These are phyloP conservation scores for Fringilla coelebs DNA, from an alignment of 2,797 vertebrate genomes.

Conservation along the genomic window DNA sequence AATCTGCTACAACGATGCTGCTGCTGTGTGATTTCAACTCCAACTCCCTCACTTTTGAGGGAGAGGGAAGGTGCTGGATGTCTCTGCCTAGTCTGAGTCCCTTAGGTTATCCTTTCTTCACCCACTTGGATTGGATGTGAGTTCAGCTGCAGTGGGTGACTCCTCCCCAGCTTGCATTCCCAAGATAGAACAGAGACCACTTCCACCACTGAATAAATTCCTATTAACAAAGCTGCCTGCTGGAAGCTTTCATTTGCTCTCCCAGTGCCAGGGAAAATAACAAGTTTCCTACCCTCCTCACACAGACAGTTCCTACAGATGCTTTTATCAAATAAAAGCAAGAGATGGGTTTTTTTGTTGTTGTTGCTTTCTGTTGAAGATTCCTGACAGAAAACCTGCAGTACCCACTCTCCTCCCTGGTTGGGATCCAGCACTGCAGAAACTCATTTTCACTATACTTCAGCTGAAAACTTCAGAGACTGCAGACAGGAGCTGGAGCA, in stretches of 20 bases:
- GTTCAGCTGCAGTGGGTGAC: neutral
- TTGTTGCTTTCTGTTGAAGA: constrained; percentile 23
- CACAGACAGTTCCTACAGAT: neutral
- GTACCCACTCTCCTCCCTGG: constrained; percentile 32
- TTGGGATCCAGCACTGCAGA: constrained; percentile 64
- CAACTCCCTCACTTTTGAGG: neutral
- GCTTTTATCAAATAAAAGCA: neutral
- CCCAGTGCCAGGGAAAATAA: neutral
- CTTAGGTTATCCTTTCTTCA: neutral
- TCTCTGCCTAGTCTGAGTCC: neutral
- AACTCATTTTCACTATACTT: constrained; percentile 56
- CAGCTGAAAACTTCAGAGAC: constrained; percentile 67
- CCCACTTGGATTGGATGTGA: neutral
- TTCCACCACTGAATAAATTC: neutral
- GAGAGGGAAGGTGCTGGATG: neutral
- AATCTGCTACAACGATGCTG: neutral
- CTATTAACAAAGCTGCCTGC: neutral
- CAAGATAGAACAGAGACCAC: neutral
- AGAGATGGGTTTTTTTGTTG: neutral
- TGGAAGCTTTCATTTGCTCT: neutral
- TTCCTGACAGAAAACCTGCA: constrained; percentile 20
- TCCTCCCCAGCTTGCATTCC: neutral
- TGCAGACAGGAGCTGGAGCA: constrained; percentile 52
- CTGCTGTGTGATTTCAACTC: neutral
- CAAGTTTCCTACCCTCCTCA: neutral